phyloP scores from a whole-genome alignment of 2,888 invertebrate species.

The Zaprionus obscuricornis region DNA sequence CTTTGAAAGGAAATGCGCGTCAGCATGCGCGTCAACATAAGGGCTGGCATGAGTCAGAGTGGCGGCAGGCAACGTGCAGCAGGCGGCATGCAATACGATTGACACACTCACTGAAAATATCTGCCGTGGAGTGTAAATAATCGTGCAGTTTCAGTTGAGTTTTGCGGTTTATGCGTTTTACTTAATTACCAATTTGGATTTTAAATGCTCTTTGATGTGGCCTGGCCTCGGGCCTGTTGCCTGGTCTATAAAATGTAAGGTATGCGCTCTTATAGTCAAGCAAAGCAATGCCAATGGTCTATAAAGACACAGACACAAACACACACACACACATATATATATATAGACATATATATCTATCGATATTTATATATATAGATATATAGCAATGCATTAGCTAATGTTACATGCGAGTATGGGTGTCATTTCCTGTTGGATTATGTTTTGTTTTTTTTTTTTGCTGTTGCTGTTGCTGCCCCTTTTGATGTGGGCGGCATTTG shows the following conservation, averaged over 20 bases:
- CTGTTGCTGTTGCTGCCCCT: too few species aligned
- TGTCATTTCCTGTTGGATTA: conserved; percentile 48
- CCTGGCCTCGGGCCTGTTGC: conserved; percentile 22
- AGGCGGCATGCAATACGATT: conserved; percentile 38
- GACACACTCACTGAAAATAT: conserved; percentile 52
- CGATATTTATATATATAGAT: background rate
- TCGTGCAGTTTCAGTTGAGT: conserved; percentile 56
- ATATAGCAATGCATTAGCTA: too few species aligned
- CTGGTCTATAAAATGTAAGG: too few species aligned
- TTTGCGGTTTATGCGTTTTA: conserved; percentile 75
- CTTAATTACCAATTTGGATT: conserved; percentile 76
- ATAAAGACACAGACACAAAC: too few species aligned
- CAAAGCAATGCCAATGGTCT: too few species aligned
- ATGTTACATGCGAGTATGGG: too few species aligned
- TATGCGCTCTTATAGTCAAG: conserved; percentile 12
- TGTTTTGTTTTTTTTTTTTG: background rate
- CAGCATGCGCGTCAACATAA: too few species aligned
- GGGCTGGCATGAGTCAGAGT: conserved; percentile 22
- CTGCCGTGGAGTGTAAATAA: conserved; percentile 65
- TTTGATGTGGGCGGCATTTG: conserved; percentile 52
- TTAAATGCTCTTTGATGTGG: conserved; percentile 77
- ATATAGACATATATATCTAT: background rate
- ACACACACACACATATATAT: background rate
- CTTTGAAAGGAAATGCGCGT: conserved; percentile 41
- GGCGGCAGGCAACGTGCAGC: conserved; percentile 6